Evolutionary conservation across 2,113 vertebrate species (phyloP).

Genomic region (Coregonus clupeaformis): DNA sequence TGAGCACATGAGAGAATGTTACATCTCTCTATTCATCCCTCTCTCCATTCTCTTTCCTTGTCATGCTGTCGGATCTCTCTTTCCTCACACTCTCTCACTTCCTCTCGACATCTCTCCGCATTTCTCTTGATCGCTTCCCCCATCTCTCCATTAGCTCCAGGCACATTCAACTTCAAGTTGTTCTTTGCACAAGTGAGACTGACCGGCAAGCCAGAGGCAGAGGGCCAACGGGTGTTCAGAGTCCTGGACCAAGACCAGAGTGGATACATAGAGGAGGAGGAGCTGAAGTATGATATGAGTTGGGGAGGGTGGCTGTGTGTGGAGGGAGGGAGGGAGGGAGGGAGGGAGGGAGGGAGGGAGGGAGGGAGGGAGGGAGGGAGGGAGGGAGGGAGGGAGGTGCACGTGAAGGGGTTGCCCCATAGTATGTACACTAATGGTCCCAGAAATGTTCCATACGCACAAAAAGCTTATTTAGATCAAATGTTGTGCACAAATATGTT

Average conservation of each 20-base stretch:
- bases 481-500: too few relatives aligned
- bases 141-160: slow-evolving; percentile 60
- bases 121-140: slow-evolving; percentile 10
- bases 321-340: too few relatives aligned
- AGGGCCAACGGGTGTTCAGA: slow-evolving; percentile 66
- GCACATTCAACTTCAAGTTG: slow-evolving; percentile 66
- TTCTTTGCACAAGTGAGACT: slow-evolving; percentile 76
- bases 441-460: too few relatives aligned
- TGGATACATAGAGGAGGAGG: slow-evolving; percentile 77
- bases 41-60: not conserved
- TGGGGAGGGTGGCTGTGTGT: not conserved
- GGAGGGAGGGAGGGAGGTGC: too few relatives aligned
- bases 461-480: too few relatives aligned
- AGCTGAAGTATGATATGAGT: slow-evolving; percentile 70
- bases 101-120: slow-evolving; percentile 10
- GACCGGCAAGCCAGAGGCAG: slow-evolving; percentile 45
- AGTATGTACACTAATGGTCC: too few relatives aligned
- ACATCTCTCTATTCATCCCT: slow-evolving; percentile 53
- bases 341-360: too few relatives aligned
- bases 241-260: slow-evolving; percentile 75
- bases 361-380: too few relatives aligned
- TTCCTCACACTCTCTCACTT: not conserved
- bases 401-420: too few relatives aligned
- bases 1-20: slow-evolving; percentile 54
- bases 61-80: not conserved